phyloP scores from a whole-genome alignment of 2,888 invertebrate genomes.

The Blomia tropicalis region DNA sequence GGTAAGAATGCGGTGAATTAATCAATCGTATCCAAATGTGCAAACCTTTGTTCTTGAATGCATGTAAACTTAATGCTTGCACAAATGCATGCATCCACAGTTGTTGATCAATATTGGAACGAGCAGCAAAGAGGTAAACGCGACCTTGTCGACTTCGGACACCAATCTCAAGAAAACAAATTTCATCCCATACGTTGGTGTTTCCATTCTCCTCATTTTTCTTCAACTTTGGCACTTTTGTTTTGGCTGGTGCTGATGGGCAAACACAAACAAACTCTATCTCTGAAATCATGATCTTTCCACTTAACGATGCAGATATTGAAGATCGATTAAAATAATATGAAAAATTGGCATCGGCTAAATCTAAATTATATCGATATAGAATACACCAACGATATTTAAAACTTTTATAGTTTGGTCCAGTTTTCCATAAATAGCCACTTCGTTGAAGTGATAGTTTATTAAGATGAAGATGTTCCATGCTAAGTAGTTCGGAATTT shows the following conservation, averaged over 20 bases:
- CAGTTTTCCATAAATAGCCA: conserved; percentile 22
- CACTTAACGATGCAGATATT: conserved; percentile 9
- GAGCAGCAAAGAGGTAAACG: conserved; percentile 20
- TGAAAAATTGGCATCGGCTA: neutral
- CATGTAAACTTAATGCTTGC: conserved; percentile 1
- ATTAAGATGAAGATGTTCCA: conserved; percentile 2
- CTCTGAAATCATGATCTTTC: conserved; percentile 11
- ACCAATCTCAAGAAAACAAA: conserved; percentile 21
- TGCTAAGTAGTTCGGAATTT: neutral
- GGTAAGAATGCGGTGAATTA: neutral
- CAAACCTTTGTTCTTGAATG: conserved; percentile 14
- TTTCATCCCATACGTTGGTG: neutral
- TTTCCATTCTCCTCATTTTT: conserved; percentile 2
- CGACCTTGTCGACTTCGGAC: conserved; percentile 14
- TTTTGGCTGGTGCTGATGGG: neutral
- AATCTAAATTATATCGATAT: neutral
- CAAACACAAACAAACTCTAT: conserved; percentile 9
- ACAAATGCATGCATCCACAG: conserved; percentile 18
- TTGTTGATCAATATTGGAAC: neutral
- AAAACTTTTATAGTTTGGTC: conserved; percentile 9
- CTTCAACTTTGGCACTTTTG: conserved; percentile 18
- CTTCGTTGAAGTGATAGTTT: conserved; percentile 10
- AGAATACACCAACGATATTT: conserved; percentile 21
- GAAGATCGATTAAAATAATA: conserved; percentile 19
- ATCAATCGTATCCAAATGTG: neutral